Evolutionary conservation across 92 coral and sea anemone genomes (phyloP).

Genomic region (Zoanthus sansibaricus): DNA sequence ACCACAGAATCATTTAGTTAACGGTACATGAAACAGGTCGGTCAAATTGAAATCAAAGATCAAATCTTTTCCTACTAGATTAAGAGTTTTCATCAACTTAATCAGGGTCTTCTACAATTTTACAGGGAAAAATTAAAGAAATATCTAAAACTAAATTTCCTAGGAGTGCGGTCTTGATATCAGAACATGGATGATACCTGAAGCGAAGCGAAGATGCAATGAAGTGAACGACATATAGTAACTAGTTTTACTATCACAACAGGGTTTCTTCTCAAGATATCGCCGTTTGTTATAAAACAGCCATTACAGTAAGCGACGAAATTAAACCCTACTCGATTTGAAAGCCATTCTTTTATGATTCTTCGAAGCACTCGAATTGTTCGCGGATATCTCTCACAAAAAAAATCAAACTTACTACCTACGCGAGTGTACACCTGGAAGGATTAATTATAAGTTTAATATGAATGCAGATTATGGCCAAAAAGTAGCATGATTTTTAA

Average conservation of each 20-base stretch:
- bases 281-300: conserved; percentile 7
- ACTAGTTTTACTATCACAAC: conserved; percentile 26
- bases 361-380: conserved; percentile 4
- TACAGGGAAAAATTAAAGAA: conserved; percentile 52
- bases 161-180: conserved; percentile 26
- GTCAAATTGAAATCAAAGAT: conserved; percentile 65
- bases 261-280: conserved; percentile 32
- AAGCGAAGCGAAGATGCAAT: background rate
- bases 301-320: conserved; percentile 63
- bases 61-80: conserved; percentile 71
- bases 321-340: conserved; percentile 78
- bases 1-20: conserved; percentile 6
- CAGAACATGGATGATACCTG: background rate
- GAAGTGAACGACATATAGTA: conserved; percentile 4
- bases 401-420: conserved; percentile 9
- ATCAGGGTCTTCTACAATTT: conserved; percentile 49
- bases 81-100: conserved; percentile 70
- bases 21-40: conserved; percentile 19
- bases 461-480: conserved; percentile 34
- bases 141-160: conserved; percentile 11
- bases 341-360: background rate
- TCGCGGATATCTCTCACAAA: conserved; percentile 10
- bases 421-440: background rate
- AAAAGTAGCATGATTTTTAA: conserved; percentile 56
- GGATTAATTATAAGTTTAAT: conserved; percentile 18